Conservation (phyloP, 2,888 invertebrate species). For the Lithosia quadra region DNA sequence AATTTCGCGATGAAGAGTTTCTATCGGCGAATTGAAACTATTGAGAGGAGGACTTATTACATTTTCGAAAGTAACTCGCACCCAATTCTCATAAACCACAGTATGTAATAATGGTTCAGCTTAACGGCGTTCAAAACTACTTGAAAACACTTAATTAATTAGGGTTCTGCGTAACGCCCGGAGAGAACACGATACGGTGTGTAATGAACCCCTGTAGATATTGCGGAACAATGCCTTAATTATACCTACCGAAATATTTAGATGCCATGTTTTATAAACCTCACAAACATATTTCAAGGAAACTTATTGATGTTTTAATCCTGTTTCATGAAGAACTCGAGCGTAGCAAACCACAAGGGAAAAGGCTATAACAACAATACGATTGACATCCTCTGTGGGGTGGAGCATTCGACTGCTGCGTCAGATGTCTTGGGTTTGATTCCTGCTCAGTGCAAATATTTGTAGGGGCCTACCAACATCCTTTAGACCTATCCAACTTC, state of each 20-base stretch:
- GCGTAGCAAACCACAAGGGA: not conserved
- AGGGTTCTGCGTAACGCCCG: constrained; percentile 28
- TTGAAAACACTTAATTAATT: constrained; percentile 52
- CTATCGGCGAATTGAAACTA: no score
- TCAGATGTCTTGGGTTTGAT: no score
- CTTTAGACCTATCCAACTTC: no score
- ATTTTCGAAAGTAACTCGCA: not conserved
- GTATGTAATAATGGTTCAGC: not conserved
- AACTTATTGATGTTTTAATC: constrained; percentile 6
- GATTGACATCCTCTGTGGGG: not conserved
- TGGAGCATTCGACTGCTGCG: no score
- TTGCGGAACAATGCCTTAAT: constrained; percentile 1
- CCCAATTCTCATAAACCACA: not conserved
- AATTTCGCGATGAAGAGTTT: no score
- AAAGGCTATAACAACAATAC: not conserved
- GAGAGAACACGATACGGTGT: constrained; percentile 28
- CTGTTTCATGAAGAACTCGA: not conserved
- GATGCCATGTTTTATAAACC: not conserved
- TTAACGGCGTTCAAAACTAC: constrained; percentile 27
- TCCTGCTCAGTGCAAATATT: no score
- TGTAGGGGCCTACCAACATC: no score
- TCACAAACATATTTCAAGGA: constrained; percentile 11
- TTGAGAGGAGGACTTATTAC: no score
- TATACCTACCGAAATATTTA: constrained; percentile 10
- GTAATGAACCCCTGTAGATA: constrained; percentile 25